Base-by-base conservation (phyloP, 2,888 invertebrate species). In the Colletes collaris region DNA sequence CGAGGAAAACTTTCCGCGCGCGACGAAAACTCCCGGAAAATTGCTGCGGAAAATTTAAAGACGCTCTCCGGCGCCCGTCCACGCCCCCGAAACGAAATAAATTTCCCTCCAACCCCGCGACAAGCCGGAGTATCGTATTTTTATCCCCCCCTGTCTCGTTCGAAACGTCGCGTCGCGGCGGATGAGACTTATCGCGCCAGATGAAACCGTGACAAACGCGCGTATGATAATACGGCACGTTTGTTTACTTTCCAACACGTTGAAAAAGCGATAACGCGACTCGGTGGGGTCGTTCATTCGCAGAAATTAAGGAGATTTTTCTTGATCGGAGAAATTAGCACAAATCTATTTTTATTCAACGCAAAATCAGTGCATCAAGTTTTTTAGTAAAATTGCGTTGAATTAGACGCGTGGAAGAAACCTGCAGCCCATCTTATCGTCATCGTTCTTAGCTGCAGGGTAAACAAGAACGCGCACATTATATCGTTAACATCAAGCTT, bases 131-230 rank as follows among this genome's bases (percentile, higher is more conserved):
- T 27, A 27, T 44, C 44, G 44, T 56, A 56, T 50, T 63, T 70
- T 35, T 63, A 40, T 44, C 0, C 8, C 1, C 4, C 4, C n/a
- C 65, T 8, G 40, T 40, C 50, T 16, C 63, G 13, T 27, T 27
- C 10, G 58, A n/a, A 53, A 67, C 68, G 64, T 76, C 77, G 49
- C 68, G 64, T 76, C 77, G 49, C 58, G 13, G 7, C 37, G 58
- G 64, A 72, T 65, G 63, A 50, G 64, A 53, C 27, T 27, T 27
- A 27, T 76, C 77, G 49, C 58, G 13, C 10, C 37, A 52, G 64
- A 72, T 65, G 63, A 50, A 71, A 53, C 27, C 50, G 52, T 56
- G 75, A 76, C 53, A 64, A 76, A 76, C n/a, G 40, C 59, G 19
- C 19, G 64, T 65, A 65, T 65, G 65, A 64, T 60, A 71, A 71